Evolutionary conservation across 2,113 vertebrate species (phyloP).

Genomic region (Lepus europaeus): DNA sequence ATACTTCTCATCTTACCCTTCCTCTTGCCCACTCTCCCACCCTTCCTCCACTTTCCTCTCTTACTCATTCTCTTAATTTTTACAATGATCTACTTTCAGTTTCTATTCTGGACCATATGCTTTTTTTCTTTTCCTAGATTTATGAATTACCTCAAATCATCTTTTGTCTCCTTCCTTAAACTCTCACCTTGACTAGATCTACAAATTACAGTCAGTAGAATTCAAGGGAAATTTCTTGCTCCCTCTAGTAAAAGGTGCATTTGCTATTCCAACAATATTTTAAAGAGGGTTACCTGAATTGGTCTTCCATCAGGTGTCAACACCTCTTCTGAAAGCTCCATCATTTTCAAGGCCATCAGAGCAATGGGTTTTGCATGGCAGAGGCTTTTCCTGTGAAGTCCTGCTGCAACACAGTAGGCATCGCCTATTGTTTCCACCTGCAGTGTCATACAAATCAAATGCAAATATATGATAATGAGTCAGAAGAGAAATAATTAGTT

Average conservation of each 20-base stretch:
- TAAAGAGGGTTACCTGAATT: conserved; percentile 92
- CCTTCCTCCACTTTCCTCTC: no score
- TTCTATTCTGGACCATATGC: not conserved
- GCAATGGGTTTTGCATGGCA: conserved; percentile 97
- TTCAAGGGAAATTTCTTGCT: not conserved
- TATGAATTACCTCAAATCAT: not conserved
- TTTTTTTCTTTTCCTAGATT: not conserved
- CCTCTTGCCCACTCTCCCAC: no score
- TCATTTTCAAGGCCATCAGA: conserved; percentile 99
- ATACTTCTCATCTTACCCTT: no score
- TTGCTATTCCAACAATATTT: not conserved
- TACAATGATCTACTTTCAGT: no score
- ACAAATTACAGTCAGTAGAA: not conserved
- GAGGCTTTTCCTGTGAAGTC: conserved; percentile 97
- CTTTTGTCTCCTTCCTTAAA: not conserved
- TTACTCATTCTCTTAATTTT: no score
- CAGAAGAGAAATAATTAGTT: conserved; percentile 71
- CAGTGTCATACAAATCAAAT: conserved; percentile 79
- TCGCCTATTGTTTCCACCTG: conserved; percentile 99
- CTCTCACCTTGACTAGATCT: not conserved
- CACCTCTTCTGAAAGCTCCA: conserved; percentile 98
- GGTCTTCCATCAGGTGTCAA: conserved; percentile 96
- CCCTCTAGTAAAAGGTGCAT: not conserved
- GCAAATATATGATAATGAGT: conserved; percentile 74
- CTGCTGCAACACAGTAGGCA: conserved; percentile 97